These are phyloP conservation scores for Atherinosoma microstoma DNA, from an alignment of 2,797 vertebrate genomes.

Conservation along the genomic window DNA sequence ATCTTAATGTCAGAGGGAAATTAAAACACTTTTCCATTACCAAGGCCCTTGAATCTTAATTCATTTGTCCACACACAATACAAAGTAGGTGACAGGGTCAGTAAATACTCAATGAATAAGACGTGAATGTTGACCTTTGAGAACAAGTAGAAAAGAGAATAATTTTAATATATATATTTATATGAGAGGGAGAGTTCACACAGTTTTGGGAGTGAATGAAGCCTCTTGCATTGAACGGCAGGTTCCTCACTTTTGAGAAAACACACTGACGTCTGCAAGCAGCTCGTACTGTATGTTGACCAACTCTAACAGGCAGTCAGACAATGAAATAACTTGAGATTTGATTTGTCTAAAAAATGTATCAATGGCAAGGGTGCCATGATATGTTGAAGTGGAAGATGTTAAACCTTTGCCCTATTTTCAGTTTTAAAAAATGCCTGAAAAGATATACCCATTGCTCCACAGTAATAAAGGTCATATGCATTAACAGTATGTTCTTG, in stretches of 20 bases:
- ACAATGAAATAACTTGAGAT: not conserved
- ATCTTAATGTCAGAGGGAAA: constrained; percentile 99
- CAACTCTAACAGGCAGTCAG: not conserved
- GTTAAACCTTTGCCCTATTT: not conserved
- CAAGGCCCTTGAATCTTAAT: constrained; percentile 92
- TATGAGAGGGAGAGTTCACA: constrained; percentile 47
- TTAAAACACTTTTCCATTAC: constrained; percentile 97
- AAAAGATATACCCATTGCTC: not conserved
- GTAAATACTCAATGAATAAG: constrained; percentile 84
- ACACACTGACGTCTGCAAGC: not conserved
- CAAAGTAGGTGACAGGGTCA: constrained; percentile 88
- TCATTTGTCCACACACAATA: constrained; percentile 88
- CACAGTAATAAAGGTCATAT: not conserved
- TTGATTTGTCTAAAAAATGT: not conserved
- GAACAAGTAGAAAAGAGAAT: constrained; percentile 69
- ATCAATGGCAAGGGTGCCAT: too few species aligned
- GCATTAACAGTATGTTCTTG: too few species aligned
- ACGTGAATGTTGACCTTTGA: constrained; percentile 84
- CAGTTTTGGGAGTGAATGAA: constrained; percentile 43
- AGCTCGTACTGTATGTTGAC: not conserved
- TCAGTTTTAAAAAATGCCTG: too few species aligned
- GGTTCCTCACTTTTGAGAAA: constrained; percentile 4
- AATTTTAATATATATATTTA: constrained; percentile 65
- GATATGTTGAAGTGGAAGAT: not conserved
- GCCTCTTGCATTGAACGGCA: constrained; percentile 27